Evolutionary conservation across 2,113 vertebrate genomes (phyloP), one percentile per base, ranked within the genome.

Genomic region (Leuciscus idus): DNA sequence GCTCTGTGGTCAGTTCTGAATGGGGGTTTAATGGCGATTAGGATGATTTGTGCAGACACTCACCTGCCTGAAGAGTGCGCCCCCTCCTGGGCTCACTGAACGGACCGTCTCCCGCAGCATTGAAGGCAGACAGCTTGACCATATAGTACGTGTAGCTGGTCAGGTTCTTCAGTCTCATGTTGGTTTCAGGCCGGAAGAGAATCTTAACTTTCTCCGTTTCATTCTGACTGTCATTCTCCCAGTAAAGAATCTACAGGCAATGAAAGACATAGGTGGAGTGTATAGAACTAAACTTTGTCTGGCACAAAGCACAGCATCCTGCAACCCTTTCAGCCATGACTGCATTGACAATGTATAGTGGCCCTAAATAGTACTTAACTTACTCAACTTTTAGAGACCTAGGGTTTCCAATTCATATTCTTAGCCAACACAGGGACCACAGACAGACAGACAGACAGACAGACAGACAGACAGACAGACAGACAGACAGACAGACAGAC

Each of bases 101-200:
- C 0, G 98, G 98, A 9, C 98, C 98, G 0, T 99, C 97, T 0
- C 98, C 98, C 0, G 98, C 98, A 0, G 95, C 96, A 8, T 98
- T 99, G 94, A 99, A 99, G 13, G 98, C 98, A 0, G 96, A 96
- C 73, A 99, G 94, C 66, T 96, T 96, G 75, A 97, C 91, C 93
- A 96, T 89, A 91, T 99, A 97, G 48, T 92, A 91, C 0, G 96
- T 97, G 92, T 98, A 97, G 92, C 97, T 97, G 89, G 96, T 97
- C 89, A 99, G 94, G 92, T 98, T 97, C 90, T 96, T 97, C 52
- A 99, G 95, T 13, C 93, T 94, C 81, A 97, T 88, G 0, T 61
- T 83, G 0, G 96, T 97, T 90, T 99, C 95, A 0, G 98, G 97
- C 2, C 98, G 96, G 88, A 99, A 98, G 19, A 98, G 95, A 30